Evolutionary conservation across 2,888 invertebrate genomes (phyloP), one percentile per base, ranked within the genome.

Genomic region (Lasioglossum zephyrum): DNA sequence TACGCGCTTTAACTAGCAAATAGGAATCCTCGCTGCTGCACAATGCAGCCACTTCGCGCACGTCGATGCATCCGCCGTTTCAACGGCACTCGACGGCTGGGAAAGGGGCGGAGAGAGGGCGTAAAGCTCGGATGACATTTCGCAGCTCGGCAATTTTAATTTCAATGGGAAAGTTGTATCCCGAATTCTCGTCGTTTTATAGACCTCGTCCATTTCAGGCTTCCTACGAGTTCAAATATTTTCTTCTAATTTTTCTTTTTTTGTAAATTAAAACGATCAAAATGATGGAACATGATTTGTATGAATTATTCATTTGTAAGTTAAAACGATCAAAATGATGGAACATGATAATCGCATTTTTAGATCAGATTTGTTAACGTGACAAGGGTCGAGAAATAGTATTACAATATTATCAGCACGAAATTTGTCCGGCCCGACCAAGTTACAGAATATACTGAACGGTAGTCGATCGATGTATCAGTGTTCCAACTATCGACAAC

Each of bases 1-100:
- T 70, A 63, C 73, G 41, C 81, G 84, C 53, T 84, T 82, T 77
- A 84, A 73, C 84, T 73, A 73, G 84, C 82, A 77, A 82, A 82
- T 77, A 47, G 73, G 76, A 74, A 84, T 74, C 49, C 73, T 16
- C 63, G 72, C 44, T n/a, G 76, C 63, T 53, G 22, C 53, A 77
- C 77, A 69, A 83, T 82, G 73, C 81, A 81, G 76, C 76, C 76
- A 75, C 72, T 63, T 81, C 75, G 60, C 75, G 66, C 69, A 73
- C 60, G 77, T 73, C 57, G 82, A 82, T 41, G 41, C 75, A 53
- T 63, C 75, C 76, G 49, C 18, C 49, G 70, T 11, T 72, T 41
- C 69, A 49, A 70, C 49, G 69, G 26, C 69, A 77, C 77, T 77
- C 77, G 77, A 70, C 49, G 63, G 31, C 63, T 44, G 26, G 77